Base-by-base conservation (phyloP, 2,888 invertebrate species). In the Abrostola tripartita region DNA sequence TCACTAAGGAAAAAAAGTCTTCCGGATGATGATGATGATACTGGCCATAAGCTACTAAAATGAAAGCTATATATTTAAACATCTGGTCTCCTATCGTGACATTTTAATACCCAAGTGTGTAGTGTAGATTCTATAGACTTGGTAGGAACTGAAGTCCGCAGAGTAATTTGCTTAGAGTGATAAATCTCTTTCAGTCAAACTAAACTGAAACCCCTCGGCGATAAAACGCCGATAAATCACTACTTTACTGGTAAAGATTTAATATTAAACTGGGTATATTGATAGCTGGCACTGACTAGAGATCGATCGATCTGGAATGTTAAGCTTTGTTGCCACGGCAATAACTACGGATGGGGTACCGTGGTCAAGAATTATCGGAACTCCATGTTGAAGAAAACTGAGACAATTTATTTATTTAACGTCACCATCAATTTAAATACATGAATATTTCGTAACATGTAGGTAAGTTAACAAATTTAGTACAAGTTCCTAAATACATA, bases 171-270 rank as follows among this genome's bases (percentile, higher is more conserved):
- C 74, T 68, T 37, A 52, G 47, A 37, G 69, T 50, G 55, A 74
- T 69, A 74, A 69, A 69, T 69, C 74, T 73, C 74, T 68, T 52
- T 68, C 52, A 52, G 68, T 55, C 55, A 44, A 73, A 69, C 60
- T 68, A 60, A 74, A 68, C 52, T 60, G 42, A 59, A 52, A 52
- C 37, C 58, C 58, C 57, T 40, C 8, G 42, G 55, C 42, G 49
- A 68, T 59, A 40, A 67, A 59, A 44, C 52, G 4, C 41, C 60
- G 9, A 49, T 71, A 66, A 57, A 57, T 57, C 40, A 37, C 40
- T 35, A 36, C 6, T 63, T 63, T 14, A 51, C 63, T 61, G 37
- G 42, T 37, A 14, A 40, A 47, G 44, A 47, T 47, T 47, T 47
- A 47, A 47, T 47, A 47, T 47, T 47, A 47, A 47, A 47, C 44